A percentile compares a stretch with the other conserved stretches of the same genome.
Evolutionary conservation across 2,888 invertebrate species (phyloP).

Genomic region (Drosophila pseudotakahashii): DNA sequence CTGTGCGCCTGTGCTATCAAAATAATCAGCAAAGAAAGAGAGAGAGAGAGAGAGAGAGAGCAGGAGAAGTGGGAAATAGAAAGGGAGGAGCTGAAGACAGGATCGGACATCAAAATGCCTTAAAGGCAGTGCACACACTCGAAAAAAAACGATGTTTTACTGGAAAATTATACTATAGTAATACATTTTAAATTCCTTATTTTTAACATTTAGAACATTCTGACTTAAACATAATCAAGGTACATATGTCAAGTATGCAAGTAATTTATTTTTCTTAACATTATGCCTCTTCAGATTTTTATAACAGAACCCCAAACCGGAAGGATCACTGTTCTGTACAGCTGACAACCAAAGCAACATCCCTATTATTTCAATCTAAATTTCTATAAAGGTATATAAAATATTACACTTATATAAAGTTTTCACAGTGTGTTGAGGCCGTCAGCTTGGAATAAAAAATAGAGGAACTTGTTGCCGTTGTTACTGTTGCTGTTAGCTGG

Average conservation of each 20-base stretch:
- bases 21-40: slow-evolving; percentile 68
- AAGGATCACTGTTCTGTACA: too few relatives aligned
- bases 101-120: slow-evolving; percentile 32
- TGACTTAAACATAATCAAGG: too few relatives aligned
- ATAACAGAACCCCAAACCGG: too few relatives aligned
- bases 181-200: too few relatives aligned
- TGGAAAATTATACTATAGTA: not conserved
- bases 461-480: slow-evolving; percentile 76
- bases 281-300: too few relatives aligned
- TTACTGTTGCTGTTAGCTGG: slow-evolving; percentile 57
- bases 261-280: too few relatives aligned
- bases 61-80: slow-evolving; percentile 13
- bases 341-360: too few relatives aligned
- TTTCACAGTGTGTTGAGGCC: slow-evolving; percentile 43
- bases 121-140: slow-evolving; percentile 63
- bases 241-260: too few relatives aligned
- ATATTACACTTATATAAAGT: too few relatives aligned
- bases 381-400: too few relatives aligned
- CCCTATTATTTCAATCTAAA: too few relatives aligned
- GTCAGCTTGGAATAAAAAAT: slow-evolving; percentile 76
- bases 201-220: too few relatives aligned
- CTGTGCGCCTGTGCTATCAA: slow-evolving; percentile 67
- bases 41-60: slow-evolving; percentile 19
- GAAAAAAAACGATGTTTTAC: not conserved
- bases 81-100: slow-evolving; percentile 13